These are phyloP conservation scores for Drosophila prolongata DNA, from an alignment of 2,888 invertebrate genomes.

Conservation along the genomic window DNA sequence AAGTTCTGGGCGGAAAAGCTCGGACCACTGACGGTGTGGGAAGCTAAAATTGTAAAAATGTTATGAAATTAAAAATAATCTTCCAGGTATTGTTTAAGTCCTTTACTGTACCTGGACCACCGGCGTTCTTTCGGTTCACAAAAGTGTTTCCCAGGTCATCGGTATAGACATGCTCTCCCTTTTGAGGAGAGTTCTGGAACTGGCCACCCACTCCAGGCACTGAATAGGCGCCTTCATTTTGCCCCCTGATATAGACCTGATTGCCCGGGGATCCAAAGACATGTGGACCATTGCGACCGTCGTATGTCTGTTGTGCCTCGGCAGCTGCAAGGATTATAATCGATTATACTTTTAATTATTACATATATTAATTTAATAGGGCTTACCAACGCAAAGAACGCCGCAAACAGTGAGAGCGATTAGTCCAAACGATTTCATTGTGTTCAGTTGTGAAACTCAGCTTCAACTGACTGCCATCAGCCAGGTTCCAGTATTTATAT, in stretches of 20 bases:
- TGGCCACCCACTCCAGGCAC: constrained; percentile 59
- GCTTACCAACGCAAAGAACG: constrained; percentile 8
- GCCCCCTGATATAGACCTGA: constrained; percentile 64
- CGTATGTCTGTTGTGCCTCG: constrained; percentile 52
- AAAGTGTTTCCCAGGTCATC: constrained; percentile 59
- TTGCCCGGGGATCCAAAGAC: constrained; percentile 53
- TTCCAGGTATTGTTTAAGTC: constrained; percentile 23
- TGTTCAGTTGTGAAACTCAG: constrained; percentile 16
- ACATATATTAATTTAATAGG: too few relatives aligned
- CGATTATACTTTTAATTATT: background rate
- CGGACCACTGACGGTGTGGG: constrained; percentile 57
- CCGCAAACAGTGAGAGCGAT: constrained; percentile 19
- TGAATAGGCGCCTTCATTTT: constrained; percentile 55
- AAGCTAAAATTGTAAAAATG: constrained; percentile 4
- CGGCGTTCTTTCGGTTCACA: constrained; percentile 34
- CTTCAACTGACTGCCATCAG: constrained; percentile 6
- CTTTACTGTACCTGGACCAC: constrained; percentile 40
- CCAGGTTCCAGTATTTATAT: constrained; percentile 20
- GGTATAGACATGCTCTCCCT: constrained; percentile 49
- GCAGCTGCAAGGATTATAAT: constrained; percentile 36
- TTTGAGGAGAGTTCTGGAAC: constrained; percentile 43
- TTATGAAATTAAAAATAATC: background rate
- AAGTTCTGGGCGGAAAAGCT: constrained; percentile 25
- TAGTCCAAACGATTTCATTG: constrained; percentile 27
- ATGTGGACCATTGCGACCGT: constrained; percentile 60